Evolutionary conservation across 2,113 vertebrate genomes (phyloP).

Genomic region (Myotis davidii): DNA sequence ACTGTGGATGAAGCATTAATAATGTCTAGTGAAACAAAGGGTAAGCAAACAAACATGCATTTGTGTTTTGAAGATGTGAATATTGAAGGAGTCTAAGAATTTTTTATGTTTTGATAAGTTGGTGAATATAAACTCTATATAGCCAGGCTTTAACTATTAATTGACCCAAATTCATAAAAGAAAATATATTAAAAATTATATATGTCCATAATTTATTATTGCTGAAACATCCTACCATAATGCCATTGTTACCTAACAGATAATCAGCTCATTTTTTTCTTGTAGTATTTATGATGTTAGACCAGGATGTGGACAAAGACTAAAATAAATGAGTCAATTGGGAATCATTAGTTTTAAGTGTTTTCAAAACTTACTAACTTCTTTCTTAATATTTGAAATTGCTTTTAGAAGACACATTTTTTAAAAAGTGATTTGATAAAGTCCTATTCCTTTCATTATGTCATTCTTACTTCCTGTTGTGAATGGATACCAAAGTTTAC

Average conservation of each 20-base stretch:
- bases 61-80: not conserved
- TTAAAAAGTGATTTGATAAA: not conserved
- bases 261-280: not conserved
- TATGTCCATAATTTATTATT: not conserved
- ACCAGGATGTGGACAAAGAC: not conserved
- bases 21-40: not conserved
- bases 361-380: not conserved
- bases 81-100: not conserved
- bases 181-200: not conserved
- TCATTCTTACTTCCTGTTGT: not conserved
- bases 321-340: not conserved
- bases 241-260: not conserved
- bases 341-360: not conserved
- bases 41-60: not conserved
- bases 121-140: not conserved
- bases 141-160: not conserved
- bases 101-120: not conserved
- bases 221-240: not conserved
- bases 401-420: not conserved
- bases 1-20: not conserved
- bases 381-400: not conserved
- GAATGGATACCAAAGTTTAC: not conserved
- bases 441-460: not conserved
- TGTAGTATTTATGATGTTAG: not conserved
- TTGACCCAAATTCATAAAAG: not conserved